Evolutionary conservation across 2,888 invertebrate species (phyloP).

Genomic region (Platerodrilus igneus): DNA sequence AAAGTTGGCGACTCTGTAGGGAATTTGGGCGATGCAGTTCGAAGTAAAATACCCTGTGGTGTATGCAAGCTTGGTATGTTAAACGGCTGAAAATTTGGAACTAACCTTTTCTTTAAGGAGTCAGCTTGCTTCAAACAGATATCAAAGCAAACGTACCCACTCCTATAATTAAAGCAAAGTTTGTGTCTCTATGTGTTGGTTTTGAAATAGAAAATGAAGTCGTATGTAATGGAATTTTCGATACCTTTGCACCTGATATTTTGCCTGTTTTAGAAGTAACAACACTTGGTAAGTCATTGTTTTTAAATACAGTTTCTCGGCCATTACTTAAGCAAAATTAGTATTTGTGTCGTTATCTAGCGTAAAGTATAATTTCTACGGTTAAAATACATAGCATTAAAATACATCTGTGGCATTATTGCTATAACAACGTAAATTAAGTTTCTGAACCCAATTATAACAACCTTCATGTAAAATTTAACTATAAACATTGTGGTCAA

Average conservation of each 20-base stretch:
- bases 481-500: no score
- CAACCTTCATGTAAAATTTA: no score
- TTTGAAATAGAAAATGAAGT: constrained; percentile 77
- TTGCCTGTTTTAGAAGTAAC: constrained; percentile 38
- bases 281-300: constrained; percentile 34
- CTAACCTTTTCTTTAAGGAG: constrained; percentile 51
- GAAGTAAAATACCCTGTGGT: constrained; percentile 27
- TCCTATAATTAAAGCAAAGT: constrained; percentile 73
- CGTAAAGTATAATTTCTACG: no score
- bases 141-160: constrained; percentile 64
- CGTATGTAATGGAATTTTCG: constrained; percentile 83
- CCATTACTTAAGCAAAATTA: no score
- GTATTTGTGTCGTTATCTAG: no score
- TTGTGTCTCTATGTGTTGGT: constrained; percentile 77
- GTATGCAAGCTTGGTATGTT: constrained; percentile 30
- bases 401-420: no score
- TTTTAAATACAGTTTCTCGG: no score
- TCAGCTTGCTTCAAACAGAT: constrained; percentile 70
- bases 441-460: no score
- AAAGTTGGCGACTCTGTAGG: constrained; percentile 6
- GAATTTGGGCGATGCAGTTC: constrained; percentile 22
- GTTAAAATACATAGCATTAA: no score
- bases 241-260: constrained; percentile 68
- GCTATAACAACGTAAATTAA: no score
- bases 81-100: neutral